Evolutionary conservation across 37 sponge, comb jelly and placozoan genomes (phyloP).

Genomic region (Eunapius fragilis): DNA sequence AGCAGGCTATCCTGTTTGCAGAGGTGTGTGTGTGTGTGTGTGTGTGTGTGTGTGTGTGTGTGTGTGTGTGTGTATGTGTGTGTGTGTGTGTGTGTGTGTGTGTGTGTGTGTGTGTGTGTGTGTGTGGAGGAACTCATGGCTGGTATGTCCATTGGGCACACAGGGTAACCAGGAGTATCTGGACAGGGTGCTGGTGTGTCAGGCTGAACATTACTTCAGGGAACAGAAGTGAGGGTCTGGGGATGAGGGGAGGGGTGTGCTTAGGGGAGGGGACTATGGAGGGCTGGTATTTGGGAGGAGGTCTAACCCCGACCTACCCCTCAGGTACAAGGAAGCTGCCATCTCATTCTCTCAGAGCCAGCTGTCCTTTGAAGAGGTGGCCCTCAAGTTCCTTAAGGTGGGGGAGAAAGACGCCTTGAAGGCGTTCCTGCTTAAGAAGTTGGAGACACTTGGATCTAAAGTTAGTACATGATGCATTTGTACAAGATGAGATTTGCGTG

Average conservation of each 20-base stretch:
- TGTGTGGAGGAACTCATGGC: neutral
- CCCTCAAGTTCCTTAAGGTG: constrained; percentile 87
- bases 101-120: neutral
- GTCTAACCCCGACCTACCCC: neutral
- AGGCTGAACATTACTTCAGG: constrained; percentile 87
- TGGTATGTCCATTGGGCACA: too few relatives aligned
- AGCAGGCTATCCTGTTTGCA: constrained; percentile 83
- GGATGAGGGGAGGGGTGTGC: neutral
- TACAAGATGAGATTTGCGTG: too few relatives aligned
- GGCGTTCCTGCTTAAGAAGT: constrained; percentile 53
- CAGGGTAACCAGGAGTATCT: constrained; percentile 57
- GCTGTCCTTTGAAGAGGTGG: constrained; percentile 93
- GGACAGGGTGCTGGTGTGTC: constrained; percentile 48
- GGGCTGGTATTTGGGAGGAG: neutral
- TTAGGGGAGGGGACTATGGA: neutral
- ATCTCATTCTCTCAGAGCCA: constrained; percentile 81
- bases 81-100: constrained; percentile 5
- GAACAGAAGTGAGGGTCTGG: constrained; percentile 40
- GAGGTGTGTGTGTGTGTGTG: constrained; percentile 40
- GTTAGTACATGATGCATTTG: too few relatives aligned
- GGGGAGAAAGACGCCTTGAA: constrained; percentile 77
- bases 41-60: neutral
- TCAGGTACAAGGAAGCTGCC: constrained; percentile 85
- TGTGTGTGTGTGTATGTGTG: constrained; percentile 7
- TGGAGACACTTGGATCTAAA: constrained; percentile 51